Evolutionary conservation across 2,888 invertebrate genomes (phyloP), one percentile per base, ranked within the genome.

Genomic region (Spisula subtruncata): DNA sequence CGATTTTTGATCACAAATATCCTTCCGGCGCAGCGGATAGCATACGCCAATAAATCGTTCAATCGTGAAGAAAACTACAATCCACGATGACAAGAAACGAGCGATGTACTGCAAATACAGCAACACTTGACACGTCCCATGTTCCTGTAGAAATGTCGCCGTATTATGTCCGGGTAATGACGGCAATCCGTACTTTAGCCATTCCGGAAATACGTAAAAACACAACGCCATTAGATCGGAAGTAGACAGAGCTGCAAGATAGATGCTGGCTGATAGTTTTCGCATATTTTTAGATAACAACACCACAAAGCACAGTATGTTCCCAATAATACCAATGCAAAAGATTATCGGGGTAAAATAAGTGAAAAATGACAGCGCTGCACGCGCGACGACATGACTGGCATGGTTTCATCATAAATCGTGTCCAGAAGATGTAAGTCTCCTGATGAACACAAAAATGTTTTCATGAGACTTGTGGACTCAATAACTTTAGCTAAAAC

Each of bases 191-290:
- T 95, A 88, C 18, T 93, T 85, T 29, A 96, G 85, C 96, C 96
- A 96, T 85, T 96, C 96, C 75, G 96, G 90, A 35, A 96, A 93
- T 8, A 96, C 96, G 88, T 95, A 96, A 79, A 98, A 97, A 0
- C 98, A 96, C 20, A 98, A 97, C 0, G 98, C 95, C 25, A 98
- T 96, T 94, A 98, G 98, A 4, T 98, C 97, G 0, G 98, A 98
- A 96, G 98, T 98, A 89, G 98, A 98, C 83, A 98, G 96, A 0
- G 98, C 98, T 0, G 98, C 98, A 89, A 98, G 97, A 96, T 98
- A 98, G 93, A 98, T 98, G 91, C 98, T 98, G 0, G 98, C 98
- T 0, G 98, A 98, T 80, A 96, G 93, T 6, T 93, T 89, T 16
- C 98, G 97, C 91, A 98, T 97, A 51, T 98, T 97, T 87, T 98